A percentile compares a stretch with the other conserved stretches of the same genome.
Conservation (phyloP, 1,140 invertebrate genomes). For the Drosophila athabasca region DNA sequence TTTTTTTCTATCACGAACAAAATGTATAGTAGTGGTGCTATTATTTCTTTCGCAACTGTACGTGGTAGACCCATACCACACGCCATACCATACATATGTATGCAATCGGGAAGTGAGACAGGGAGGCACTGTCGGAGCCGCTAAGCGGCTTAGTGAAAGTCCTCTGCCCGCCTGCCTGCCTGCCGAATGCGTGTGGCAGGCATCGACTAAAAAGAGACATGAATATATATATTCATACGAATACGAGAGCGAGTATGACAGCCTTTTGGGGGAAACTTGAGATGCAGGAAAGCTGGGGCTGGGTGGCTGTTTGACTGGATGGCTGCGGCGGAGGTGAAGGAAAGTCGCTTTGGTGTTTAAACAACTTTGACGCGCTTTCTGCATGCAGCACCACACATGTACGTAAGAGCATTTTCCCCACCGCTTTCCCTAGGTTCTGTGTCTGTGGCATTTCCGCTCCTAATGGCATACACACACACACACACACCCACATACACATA, state of each 20-base stretch:
- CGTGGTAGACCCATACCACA: constrained; percentile 8
- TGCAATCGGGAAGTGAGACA: constrained; percentile 19
- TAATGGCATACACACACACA: constrained; percentile 53
- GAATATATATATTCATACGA: constrained; percentile 3
- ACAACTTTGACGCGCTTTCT: constrained; percentile 73
- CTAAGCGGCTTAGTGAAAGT: constrained; percentile 77
- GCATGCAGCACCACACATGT: constrained; percentile 15
- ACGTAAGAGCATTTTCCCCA: neutral
- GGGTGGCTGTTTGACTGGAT: too few relatives aligned
- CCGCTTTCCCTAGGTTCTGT: constrained; percentile 3
- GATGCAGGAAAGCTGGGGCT: constrained; percentile 10
- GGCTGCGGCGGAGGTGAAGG: too few relatives aligned
- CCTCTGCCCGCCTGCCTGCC: constrained; percentile 47
- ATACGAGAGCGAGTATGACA: constrained; percentile 26
- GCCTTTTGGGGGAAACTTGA: constrained; percentile 24
- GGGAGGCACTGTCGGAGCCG: constrained; percentile 24
- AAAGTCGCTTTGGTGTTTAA: constrained; percentile 59
- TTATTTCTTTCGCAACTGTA: too few relatives aligned
- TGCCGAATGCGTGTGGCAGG: constrained; percentile 27
- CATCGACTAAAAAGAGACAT: neutral
- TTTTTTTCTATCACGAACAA: too few relatives aligned
- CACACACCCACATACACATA: constrained; percentile 37
- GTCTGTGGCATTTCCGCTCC: constrained; percentile 57
- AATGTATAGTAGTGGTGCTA: too few relatives aligned
- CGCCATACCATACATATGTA: neutral